phyloP scores from a whole-genome alignment of 2,797 vertebrate genomes.

The Podargus strigoides region DNA sequence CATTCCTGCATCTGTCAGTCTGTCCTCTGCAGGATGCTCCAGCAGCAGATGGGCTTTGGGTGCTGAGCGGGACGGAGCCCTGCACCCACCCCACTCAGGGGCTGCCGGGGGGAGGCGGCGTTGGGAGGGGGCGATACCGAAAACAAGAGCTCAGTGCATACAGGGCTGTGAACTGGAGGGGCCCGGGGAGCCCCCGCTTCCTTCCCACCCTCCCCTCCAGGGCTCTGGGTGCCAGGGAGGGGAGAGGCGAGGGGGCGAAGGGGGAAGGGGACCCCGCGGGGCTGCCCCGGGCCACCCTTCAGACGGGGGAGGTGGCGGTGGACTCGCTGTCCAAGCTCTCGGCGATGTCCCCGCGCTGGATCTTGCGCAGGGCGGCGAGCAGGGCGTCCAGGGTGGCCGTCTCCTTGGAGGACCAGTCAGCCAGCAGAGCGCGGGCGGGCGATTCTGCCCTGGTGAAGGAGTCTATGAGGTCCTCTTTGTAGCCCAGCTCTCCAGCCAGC shows the following conservation, averaged over 20 bases:
- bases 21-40: background rate
- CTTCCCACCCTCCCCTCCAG: conserved; percentile 6
- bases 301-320: conserved; percentile 87
- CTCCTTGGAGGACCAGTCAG: conserved; percentile 89
- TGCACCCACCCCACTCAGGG: rapidly evolving
- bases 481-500: conserved; percentile 90
- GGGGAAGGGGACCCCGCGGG: background rate
- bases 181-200: conserved; percentile 24
- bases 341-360: conserved; percentile 90
- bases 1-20: rapidly evolving
- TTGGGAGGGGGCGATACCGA: conserved; percentile 21
- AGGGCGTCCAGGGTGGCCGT: conserved; percentile 87
- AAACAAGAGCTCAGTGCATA: conserved; percentile 54
- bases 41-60: rapidly evolving
- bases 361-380: conserved; percentile 86
- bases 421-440: conserved; percentile 85
- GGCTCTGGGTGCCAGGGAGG: background rate
- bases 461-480: conserved; percentile 88
- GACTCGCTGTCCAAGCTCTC: conserved; percentile 86
- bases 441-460: conserved; percentile 86
- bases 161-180: background rate
- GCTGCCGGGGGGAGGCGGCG: background rate
- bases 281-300: conserved; percentile 28
- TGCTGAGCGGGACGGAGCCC: rapidly evolving
- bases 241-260: background rate